Evolutionary conservation across 2,888 invertebrate species (phyloP).

Genomic region (Apamea epomidion): DNA sequence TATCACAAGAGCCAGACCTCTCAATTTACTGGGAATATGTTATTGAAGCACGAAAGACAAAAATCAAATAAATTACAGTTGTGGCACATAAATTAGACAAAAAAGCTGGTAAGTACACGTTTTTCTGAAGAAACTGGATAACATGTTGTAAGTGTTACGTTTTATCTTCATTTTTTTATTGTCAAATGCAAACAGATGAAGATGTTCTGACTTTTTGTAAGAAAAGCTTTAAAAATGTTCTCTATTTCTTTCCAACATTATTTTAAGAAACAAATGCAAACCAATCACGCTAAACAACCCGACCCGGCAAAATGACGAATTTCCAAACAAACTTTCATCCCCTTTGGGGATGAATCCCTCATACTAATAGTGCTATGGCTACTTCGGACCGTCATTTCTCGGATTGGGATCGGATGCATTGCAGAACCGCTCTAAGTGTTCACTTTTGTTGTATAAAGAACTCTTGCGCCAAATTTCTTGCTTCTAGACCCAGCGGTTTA

Average conservation of each 20-base stretch:
- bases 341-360: not conserved
- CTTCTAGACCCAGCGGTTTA: not conserved
- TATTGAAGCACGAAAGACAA: not conserved
- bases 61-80: not conserved
- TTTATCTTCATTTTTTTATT: not conserved
- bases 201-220: not conserved
- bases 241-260: not conserved
- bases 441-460: not conserved
- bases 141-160: not conserved
- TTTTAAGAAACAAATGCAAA: not conserved
- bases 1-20: not conserved
- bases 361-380: too few species aligned
- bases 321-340: not conserved
- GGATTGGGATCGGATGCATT: too few species aligned
- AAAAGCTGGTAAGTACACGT: not conserved
- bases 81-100: not conserved
- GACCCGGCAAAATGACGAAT: not conserved
- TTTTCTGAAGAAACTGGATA: not conserved
- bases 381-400: too few species aligned
- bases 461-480: not conserved
- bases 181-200: not conserved
- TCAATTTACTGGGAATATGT: not conserved
- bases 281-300: not conserved
- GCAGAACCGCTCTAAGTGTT: too few species aligned
- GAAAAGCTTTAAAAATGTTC: not conserved